Evolutionary conservation across 2,797 vertebrate species (phyloP).

Genomic region (Pangasius larnaudii): DNA sequence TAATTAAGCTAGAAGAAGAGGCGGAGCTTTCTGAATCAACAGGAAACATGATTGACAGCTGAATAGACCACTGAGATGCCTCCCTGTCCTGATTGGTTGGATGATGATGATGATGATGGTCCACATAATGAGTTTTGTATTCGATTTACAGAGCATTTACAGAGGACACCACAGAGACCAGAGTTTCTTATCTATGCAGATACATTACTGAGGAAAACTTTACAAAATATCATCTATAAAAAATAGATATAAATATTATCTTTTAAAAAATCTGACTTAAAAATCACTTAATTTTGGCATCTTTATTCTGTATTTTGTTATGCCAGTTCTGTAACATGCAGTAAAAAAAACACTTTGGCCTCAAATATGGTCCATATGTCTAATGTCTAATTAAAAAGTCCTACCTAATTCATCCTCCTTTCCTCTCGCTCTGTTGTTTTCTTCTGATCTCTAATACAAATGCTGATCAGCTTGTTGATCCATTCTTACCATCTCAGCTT

Average conservation of each 20-base stretch:
- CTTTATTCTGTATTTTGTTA: background rate
- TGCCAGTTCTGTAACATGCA: background rate
- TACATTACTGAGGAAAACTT: background rate
- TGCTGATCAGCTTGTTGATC: background rate
- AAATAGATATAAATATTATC: background rate
- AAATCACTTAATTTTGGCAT: background rate
- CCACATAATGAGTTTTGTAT: background rate
- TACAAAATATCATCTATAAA: background rate
- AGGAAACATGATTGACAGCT: background rate
- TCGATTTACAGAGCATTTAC: background rate
- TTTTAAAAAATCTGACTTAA: background rate
- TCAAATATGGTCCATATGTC: background rate
- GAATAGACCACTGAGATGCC: background rate
- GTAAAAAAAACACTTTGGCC: background rate
- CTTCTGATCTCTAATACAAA: background rate
- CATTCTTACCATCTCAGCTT: conserved; percentile 43
- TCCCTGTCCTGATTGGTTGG: background rate
- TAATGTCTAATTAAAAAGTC: background rate
- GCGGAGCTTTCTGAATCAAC: background rate
- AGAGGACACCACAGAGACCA: too few species aligned
- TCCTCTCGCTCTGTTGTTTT: background rate
- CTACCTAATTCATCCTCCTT: background rate
- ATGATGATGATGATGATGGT: background rate
- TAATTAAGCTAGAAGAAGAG: background rate
- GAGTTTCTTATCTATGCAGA: background rate